These are phyloP conservation scores for Aegithalos caudatus DNA, from an alignment of 2,113 vertebrate genomes.

Conservation along the genomic window DNA sequence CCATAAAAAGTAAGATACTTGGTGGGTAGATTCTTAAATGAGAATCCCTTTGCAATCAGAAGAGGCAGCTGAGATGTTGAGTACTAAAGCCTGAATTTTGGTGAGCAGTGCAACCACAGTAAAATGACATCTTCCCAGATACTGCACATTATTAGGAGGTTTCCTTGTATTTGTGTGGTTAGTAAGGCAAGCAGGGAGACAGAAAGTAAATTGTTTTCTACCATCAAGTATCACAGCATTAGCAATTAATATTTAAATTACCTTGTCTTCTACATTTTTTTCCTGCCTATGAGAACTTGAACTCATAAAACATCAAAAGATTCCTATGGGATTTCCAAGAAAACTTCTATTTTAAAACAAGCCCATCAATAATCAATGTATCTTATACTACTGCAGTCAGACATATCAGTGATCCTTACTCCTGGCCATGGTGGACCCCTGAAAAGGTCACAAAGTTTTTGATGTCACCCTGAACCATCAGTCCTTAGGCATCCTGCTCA, in stretches of 20 bases:
- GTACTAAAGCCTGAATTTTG: not conserved
- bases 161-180: constrained; percentile 1
- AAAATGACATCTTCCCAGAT: constrained; percentile 5
- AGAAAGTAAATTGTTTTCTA: constrained; percentile 31
- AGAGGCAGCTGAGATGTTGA: not conserved
- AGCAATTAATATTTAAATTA: constrained; percentile 34
- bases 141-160: not conserved
- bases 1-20: not conserved
- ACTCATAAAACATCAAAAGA: not conserved
- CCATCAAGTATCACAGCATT: not conserved
- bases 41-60: not conserved
- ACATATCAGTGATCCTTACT: not conserved
- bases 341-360: not conserved
- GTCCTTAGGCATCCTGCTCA: not conserved
- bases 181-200: not conserved
- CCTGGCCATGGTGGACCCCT: not conserved
- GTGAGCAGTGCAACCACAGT: not conserved
- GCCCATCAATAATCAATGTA: not conserved
- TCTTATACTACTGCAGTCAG: not conserved
- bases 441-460: not conserved
- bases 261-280: not conserved
- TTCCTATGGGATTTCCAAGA: not conserved
- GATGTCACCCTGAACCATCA: not conserved
- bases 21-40: not conserved
- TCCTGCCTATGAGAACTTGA: not conserved